Base-by-base conservation (phyloP, 92 coral and sea anemone genomes). In the Parazoanthus darwini region DNA sequence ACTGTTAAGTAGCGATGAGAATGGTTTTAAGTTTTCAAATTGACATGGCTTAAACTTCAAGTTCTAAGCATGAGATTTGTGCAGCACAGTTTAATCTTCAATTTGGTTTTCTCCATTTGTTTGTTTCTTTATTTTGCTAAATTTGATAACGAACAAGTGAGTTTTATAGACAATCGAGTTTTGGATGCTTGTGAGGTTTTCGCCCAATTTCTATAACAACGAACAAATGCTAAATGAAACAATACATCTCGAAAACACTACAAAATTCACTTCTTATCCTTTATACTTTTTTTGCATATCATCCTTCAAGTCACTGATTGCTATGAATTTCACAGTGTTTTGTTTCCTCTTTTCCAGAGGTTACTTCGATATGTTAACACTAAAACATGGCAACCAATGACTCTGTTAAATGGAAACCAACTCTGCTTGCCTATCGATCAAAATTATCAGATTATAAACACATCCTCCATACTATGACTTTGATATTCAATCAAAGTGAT, bases 151-250 rank as follows among this genome's bases (percentile, higher is more conserved):
- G 63, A 39, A 84, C 29, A n/a, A 44, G 77, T 25, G 23, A 82
- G 26, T 37, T 33, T 73, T 70, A 38, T n/a, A 23, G 37, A 70
- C 87, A 84, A 71, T 71, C 54, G 67, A 70, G 37, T 35, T 71
- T 71, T 65, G 56, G 63, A 70, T 70, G 48, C 43, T 84, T 84
- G 66, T 71, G 66, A 73, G 87, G n/a, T 70, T 70, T 83, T 84
- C 42, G 51, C 63, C 67, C 25, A 44, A 84, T 84, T 44, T 84
- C 87, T 71, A 84, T 70, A 71, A 71, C 87, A 84, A 84, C 87
- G 67, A 70, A 70, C 14, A 66, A 84, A 70, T 70, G 67, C 74
- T 37, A 81, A 82, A 82, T 36, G 4, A 58, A 80, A 80, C 46
- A 80, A 80, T 35, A 43, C 63, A 46, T 70, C 15, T 33, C 74